Evolutionary conservation across 2,113 vertebrate genomes (phyloP), one percentile per base, ranked within the genome.

Genomic region (Marmota flaviventris): DNA sequence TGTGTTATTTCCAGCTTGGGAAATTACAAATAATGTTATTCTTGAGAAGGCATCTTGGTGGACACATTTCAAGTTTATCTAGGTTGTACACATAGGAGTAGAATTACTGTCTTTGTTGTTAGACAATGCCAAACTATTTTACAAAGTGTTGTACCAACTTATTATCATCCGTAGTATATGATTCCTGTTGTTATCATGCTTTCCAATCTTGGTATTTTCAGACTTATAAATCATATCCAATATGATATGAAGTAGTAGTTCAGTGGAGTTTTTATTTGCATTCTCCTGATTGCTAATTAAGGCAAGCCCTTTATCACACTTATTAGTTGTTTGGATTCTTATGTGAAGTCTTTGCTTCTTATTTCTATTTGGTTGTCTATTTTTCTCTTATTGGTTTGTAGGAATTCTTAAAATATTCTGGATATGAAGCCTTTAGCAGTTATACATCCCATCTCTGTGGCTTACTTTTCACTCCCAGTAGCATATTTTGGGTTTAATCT

Each of bases 401-500:
- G 25, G n/a, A 73, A 78, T 81, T 86, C 42, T 81, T 29, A 85
- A 73, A 53, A n/a, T 72, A 77, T 39, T 56, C 27, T 85, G 56
- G 39, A 67, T n/a, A 48, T 8, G 37, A 93, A 58, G 42, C 5
- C 1, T 78, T 45, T 93, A 89, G 39, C 58, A 58, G 45, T 75
- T 51, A 81, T 22, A 91, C 20, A 67, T 29, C 37, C n/a, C 18
- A 27, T 65, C 45, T 94, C 65, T 48, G 20, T n/a, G 42, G 39
- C 58, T 85, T 86, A 51, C 29, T 56, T 67, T 93, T 73, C 56
- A 81, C 42, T 91, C 37, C 32, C 81, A 56, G n/a, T 73, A 27
- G 5, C 42, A 24, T 53, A 29, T 89, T 78, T 96, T 77, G 78
- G 77, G 78, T 83, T 51, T 86, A 72, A 86, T 73, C 63, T 92